A percentile compares a stretch with the other conserved stretches of the same genome.
phyloP scores from a whole-genome alignment of 2,888 invertebrate species.

The Colletes collaris region DNA sequence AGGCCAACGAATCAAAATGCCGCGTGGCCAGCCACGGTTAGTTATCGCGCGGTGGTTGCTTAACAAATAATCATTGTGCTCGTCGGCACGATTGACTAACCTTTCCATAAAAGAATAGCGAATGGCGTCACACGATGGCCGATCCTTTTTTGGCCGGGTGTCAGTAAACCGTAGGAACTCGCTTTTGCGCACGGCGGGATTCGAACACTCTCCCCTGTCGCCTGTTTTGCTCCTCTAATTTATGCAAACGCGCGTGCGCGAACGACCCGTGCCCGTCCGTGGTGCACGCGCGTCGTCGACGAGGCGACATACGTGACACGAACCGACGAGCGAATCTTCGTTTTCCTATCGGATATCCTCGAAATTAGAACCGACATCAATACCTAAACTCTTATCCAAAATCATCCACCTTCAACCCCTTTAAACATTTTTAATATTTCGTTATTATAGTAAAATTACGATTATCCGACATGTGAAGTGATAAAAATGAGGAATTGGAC shows the following conservation, averaged over 20 bases:
- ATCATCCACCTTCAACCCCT: too few species aligned
- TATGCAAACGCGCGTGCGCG: constrained; percentile 51
- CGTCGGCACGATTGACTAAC: constrained; percentile 71
- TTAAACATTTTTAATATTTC: too few species aligned
- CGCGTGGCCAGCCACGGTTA: constrained; percentile 50
- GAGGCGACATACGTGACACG: constrained; percentile 40
- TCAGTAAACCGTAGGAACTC: constrained; percentile 61
- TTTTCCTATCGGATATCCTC: constrained; percentile 30
- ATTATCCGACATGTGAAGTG: too few species aligned
- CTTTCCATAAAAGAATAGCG: constrained; percentile 67
- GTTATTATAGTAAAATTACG: too few species aligned
- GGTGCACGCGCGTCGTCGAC: constrained; percentile 57
- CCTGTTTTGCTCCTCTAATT: constrained; percentile 48
- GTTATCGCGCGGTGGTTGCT: constrained; percentile 70
- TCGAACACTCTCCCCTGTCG: constrained; percentile 19
- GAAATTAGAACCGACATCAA: not conserved
- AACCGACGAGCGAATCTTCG: constrained; percentile 15
- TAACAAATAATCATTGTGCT: constrained; percentile 73
- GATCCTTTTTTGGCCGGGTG: constrained; percentile 75
- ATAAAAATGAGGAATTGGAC: too few species aligned
- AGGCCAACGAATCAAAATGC: constrained; percentile 53
- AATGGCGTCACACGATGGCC: constrained; percentile 74
- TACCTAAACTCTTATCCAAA: too few species aligned
- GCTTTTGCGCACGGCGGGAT: constrained; percentile 49
- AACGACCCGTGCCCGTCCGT: constrained; percentile 32